phyloP scores from a whole-genome alignment of 1,140 invertebrate genomes.

The Solen grandis region DNA sequence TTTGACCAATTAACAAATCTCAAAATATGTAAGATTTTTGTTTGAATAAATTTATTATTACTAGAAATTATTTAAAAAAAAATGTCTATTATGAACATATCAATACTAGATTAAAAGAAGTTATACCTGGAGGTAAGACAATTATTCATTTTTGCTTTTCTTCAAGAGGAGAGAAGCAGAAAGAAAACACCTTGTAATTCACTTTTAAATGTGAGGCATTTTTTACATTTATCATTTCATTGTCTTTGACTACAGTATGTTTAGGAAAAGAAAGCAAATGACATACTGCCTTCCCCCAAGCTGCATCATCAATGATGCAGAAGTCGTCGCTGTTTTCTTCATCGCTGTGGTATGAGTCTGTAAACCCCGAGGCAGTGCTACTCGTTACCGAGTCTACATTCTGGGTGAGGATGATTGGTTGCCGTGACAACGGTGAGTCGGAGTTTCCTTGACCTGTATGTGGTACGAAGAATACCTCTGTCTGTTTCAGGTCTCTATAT shows the following conservation, averaged over 20 bases:
- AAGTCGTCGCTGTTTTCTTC: slow-evolving; percentile 88
- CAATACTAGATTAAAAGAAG: too few relatives aligned
- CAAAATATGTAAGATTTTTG: not conserved
- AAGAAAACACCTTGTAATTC: too few relatives aligned
- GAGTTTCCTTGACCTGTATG: slow-evolving; percentile 84
- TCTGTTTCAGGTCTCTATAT: slow-evolving; percentile 21
- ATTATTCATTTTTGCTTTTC: too few relatives aligned
- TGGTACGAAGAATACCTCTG: slow-evolving; percentile 91
- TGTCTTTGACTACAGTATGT: too few relatives aligned
- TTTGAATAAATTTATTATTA: too few relatives aligned
- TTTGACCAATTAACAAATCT: too few relatives aligned
- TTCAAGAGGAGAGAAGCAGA: too few relatives aligned
- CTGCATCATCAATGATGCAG: slow-evolving; percentile 91
- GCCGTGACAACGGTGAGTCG: slow-evolving; percentile 43
- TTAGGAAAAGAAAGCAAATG: not conserved
- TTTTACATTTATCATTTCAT: too few relatives aligned
- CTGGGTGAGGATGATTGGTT: slow-evolving; percentile 70
- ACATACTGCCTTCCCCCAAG: slow-evolving; percentile 85
- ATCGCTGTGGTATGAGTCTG: slow-evolving; percentile 50
- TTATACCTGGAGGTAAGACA: too few relatives aligned
- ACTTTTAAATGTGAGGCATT: too few relatives aligned
- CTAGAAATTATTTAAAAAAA: too few relatives aligned
- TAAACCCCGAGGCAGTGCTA: slow-evolving; percentile 55
- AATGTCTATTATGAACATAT: too few relatives aligned
- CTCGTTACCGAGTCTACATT: slow-evolving; percentile 64